Evolutionary conservation across 2,113 vertebrate genomes (phyloP).

Genomic region (Macroglossus sobrinus): DNA sequence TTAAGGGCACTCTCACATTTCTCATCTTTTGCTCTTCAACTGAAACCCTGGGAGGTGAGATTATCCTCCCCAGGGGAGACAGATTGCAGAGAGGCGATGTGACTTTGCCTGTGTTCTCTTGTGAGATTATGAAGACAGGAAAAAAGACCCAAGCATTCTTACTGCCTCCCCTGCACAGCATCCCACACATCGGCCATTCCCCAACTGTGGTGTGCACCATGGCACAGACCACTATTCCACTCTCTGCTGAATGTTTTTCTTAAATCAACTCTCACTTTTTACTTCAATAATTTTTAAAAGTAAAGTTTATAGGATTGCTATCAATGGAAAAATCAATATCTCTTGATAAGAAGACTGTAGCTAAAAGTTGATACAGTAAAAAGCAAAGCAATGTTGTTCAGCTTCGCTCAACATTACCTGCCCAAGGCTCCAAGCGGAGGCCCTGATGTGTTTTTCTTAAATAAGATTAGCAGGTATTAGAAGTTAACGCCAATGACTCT

Average conservation of each 20-base stretch:
- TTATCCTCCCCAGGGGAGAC: neutral
- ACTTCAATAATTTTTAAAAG: neutral
- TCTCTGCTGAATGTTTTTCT: too few species aligned
- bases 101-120: neutral
- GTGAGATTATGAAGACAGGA: neutral
- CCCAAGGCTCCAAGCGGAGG: neutral
- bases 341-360: neutral
- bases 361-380: neutral
- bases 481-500: neutral
- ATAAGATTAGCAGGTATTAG: neutral
- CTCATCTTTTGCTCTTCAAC: neutral
- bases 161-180: neutral
- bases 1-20: neutral
- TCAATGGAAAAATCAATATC: neutral
- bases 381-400: neutral
- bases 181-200: neutral
- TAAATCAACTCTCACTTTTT: neutral
- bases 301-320: neutral
- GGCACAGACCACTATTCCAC: too few species aligned
- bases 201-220: fast-evolving
- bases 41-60: neutral
- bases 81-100: neutral
- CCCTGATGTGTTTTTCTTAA: neutral
- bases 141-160: neutral
- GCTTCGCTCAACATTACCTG: neutral